A percentile compares a stretch with the other conserved stretches of the same genome.
Evolutionary conservation across 92 coral and sea anemone genomes (phyloP).

Genomic region (Paramuricea clavata): DNA sequence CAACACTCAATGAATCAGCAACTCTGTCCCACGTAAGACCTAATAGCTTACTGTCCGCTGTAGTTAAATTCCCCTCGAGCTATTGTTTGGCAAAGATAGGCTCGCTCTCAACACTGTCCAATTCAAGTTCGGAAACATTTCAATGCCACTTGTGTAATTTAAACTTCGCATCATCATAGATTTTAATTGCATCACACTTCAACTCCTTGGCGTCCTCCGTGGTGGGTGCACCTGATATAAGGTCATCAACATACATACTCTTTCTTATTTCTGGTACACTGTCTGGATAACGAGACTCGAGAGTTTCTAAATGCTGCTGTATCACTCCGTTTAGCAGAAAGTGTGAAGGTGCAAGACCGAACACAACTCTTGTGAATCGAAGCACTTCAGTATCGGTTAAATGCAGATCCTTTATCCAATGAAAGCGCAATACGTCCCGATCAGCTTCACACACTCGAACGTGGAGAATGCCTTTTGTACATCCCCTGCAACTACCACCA

Average conservation of each 20-base stretch:
- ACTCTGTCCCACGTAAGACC: not conserved
- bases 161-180: not conserved
- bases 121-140: not conserved
- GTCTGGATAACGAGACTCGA: too few species aligned
- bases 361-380: too few species aligned
- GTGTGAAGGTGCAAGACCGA: too few species aligned
- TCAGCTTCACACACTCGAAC: slow-evolving; percentile 60
- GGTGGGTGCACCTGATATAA: not conserved
- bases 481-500: slow-evolving; percentile 59
- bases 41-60: not conserved
- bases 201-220: not conserved
- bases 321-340: too few species aligned
- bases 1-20: not conserved
- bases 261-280: not conserved
- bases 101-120: not conserved
- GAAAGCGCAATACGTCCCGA: slow-evolving; percentile 69
- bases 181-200: not conserved
- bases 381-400: not conserved
- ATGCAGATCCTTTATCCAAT: slow-evolving; percentile 49
- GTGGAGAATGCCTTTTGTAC: slow-evolving; percentile 66
- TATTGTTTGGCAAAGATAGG: not conserved
- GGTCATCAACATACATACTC: slow-evolving; percentile 16
- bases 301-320: too few species aligned
- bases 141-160: not conserved
- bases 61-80: not conserved